A percentile compares a stretch with the other conserved stretches of the same genome.
These are phyloP conservation scores for Ostrea denselamellosa DNA, from an alignment of 1,140 invertebrate species.

Conservation along the genomic window DNA sequence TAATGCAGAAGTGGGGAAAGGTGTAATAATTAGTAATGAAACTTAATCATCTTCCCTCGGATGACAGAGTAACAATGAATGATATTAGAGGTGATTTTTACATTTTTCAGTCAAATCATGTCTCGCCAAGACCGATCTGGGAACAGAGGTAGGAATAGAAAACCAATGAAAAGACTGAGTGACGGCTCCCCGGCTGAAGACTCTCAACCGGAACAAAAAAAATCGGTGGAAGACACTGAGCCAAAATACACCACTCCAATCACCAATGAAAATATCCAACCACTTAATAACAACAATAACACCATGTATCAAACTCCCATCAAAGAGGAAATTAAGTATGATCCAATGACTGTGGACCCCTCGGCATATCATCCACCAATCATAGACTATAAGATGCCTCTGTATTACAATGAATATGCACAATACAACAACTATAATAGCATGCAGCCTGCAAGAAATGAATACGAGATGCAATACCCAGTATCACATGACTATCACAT, in stretches of 20 bases:
- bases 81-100: background rate
- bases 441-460: conserved; percentile 26
- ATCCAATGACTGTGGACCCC: conserved; percentile 36
- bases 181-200: background rate
- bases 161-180: conserved; percentile 38
- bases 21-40: no score
- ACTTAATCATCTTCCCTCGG: no score
- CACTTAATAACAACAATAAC: conserved; percentile 31
- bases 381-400: conserved; percentile 37
- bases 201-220: conserved; percentile 32
- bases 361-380: conserved; percentile 1
- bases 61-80: no score
- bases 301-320: conserved; percentile 37
- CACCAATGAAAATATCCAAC: conserved; percentile 32
- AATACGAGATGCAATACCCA: conserved; percentile 41
- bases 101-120: conserved; percentile 51
- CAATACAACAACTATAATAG: background rate
- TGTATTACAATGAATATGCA: conserved; percentile 41
- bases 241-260: conserved; percentile 7
- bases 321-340: conserved; percentile 53
- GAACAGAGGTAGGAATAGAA: background rate
- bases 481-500: background rate
- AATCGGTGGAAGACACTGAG: background rate
- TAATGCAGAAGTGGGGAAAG: no score
- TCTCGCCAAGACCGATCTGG: conserved; percentile 48